These are phyloP conservation scores for Percina caprodes DNA, from an alignment of 2,113 vertebrate genomes.

Conservation along the genomic window DNA sequence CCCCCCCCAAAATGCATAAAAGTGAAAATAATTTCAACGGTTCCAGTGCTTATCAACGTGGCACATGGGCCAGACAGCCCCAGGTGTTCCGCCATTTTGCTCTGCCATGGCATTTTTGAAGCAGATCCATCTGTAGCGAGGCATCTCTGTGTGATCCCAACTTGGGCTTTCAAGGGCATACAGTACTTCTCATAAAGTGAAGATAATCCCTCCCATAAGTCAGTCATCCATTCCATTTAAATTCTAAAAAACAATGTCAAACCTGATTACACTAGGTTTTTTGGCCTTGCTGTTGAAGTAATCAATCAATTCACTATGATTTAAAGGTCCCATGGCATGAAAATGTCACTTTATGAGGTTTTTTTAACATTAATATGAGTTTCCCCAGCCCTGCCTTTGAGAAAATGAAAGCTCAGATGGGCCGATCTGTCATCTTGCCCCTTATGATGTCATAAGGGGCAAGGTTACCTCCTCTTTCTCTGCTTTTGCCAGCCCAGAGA, in stretches of 20 bases:
- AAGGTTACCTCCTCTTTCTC: no score
- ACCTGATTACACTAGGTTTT: not conserved
- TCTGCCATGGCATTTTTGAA: constrained; percentile 29
- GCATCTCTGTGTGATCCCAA: constrained; percentile 27
- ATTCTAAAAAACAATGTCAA: constrained; percentile 4
- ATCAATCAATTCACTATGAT: not conserved
- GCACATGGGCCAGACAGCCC: constrained; percentile 32
- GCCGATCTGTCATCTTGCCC: no score
- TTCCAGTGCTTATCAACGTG: constrained; percentile 43
- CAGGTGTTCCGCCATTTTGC: constrained; percentile 13
- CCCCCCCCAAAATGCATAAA: constrained; percentile 13
- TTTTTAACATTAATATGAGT: no score
- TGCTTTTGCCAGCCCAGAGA: no score
- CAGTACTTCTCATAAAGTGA: constrained; percentile 13
- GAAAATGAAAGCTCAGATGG: no score
- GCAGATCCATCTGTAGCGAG: constrained; percentile 9
- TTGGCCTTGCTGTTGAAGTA: not conserved
- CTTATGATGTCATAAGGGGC: no score
- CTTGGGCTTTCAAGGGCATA: constrained; percentile 3
- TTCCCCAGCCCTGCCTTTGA: no score
- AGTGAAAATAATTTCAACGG: constrained; percentile 19
- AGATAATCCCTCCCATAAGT: not conserved
- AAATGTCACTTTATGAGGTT: no score
- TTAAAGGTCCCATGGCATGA: not conserved
- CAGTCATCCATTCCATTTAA: constrained; percentile 14